phyloP scores from a whole-genome alignment of 2,113 vertebrate genomes.

The Mus musculus region GRCm39 chr10:26178001-26178500 shows the following conservation, averaged over 20 bases:
- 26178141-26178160: not conserved
- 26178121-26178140: not conserved
- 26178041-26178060: conserved; percentile 32
- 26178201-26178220: not conserved
- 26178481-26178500: not conserved
- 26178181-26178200: not conserved
- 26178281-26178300: not conserved
- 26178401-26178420: conserved; percentile 79
- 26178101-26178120: not conserved
- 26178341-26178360: conserved; percentile 35
- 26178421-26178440: conserved; percentile 76
- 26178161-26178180: not conserved
- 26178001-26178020: not conserved
- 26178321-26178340: conserved; percentile 56
- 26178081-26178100: not conserved
- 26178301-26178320: conserved; percentile 23
- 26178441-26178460: conserved; percentile 62
- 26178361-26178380: conserved; percentile 68
- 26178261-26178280: not conserved
- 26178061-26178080: not conserved
- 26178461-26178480: conserved; percentile 2
- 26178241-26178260: conserved; percentile 31
- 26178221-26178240: conserved; percentile 40
- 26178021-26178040: conserved; percentile 20
- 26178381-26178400: conserved; percentile 63